Conservation (phyloP, 2,888 invertebrate genomes). For the Phaonia tiefii region DNA sequence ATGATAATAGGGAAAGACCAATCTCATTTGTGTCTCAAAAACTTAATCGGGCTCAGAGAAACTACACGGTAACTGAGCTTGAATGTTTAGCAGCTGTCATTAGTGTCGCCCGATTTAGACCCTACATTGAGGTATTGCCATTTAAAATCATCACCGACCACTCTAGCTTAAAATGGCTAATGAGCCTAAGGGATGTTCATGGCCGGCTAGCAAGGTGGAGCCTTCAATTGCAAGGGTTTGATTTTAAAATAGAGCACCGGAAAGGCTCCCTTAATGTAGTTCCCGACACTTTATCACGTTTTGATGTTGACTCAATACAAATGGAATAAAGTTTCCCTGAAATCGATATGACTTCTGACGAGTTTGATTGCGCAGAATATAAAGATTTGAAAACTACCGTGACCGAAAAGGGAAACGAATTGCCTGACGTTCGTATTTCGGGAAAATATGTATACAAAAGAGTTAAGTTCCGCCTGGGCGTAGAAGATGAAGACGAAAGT, state of each 20-base stretch:
- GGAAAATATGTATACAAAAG: conserved; percentile 35
- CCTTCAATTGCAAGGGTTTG: conserved; percentile 23
- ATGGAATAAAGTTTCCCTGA: neutral
- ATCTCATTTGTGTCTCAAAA: conserved; percentile 65
- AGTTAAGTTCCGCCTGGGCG: neutral
- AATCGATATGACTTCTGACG: neutral
- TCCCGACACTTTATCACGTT: conserved; percentile 34
- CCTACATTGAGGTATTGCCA: conserved; percentile 63
- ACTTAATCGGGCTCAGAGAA: conserved; percentile 49
- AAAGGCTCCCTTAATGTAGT: conserved; percentile 40
- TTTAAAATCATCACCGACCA: conserved; percentile 69
- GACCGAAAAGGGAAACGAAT: neutral
- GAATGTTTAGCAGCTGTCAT: conserved; percentile 54
- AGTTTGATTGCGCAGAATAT: conserved; percentile 35
- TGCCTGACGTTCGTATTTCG: conserved; percentile 19
- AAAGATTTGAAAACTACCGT: neutral
- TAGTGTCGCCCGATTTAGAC: conserved; percentile 27
- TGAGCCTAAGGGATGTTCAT: conserved; percentile 42
- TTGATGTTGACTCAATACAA: conserved; percentile 17
- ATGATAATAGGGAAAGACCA: conserved; percentile 34
- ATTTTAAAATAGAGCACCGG: conserved; percentile 39
- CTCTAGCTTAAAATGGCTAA: conserved; percentile 44
- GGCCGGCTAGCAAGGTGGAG: conserved; percentile 31
- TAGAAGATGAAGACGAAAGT: conserved; percentile 4
- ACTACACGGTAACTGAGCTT: conserved; percentile 56